Conservation (phyloP, 1,140 invertebrate species). For the Berghia stephanieae region DNA sequence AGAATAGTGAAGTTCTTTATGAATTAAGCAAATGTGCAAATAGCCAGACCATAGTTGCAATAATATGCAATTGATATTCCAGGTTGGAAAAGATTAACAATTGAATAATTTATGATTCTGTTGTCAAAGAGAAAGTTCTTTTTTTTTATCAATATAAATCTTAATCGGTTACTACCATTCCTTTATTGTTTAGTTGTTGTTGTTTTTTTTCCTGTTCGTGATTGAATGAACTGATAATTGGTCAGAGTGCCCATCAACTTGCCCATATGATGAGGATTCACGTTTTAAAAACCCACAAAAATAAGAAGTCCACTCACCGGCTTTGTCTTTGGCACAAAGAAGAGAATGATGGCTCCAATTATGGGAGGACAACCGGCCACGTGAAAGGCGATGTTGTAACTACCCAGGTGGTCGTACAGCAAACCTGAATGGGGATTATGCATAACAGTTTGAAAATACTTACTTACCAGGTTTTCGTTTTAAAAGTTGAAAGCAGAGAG, state of each 20-base stretch:
- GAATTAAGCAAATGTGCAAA: background rate
- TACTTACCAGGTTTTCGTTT: background rate
- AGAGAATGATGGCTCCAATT: constrained; percentile 80
- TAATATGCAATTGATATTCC: background rate
- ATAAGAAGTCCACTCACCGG: constrained; percentile 45
- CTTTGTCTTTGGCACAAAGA: constrained; percentile 74
- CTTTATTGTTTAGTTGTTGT: no score
- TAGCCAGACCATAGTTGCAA: background rate
- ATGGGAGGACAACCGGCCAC: constrained; percentile 86
- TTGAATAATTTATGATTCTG: background rate
- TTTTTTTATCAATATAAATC: background rate
- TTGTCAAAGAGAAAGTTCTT: background rate
- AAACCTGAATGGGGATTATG: constrained; percentile 65
- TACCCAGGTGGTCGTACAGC: constrained; percentile 69
- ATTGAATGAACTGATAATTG: background rate
- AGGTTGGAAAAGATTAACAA: background rate
- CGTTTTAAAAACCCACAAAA: background rate
- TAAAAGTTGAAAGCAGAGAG: background rate
- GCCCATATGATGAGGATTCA: background rate
- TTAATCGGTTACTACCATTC: no score
- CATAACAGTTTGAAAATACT: background rate
- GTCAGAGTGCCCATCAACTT: background rate
- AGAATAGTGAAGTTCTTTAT: background rate
- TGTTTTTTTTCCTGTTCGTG: no score
- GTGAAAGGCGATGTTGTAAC: constrained; percentile 82